Evolutionary conservation across 1,140 invertebrate genomes (phyloP).

Genomic region (Drosophila pallidifrons): DNA sequence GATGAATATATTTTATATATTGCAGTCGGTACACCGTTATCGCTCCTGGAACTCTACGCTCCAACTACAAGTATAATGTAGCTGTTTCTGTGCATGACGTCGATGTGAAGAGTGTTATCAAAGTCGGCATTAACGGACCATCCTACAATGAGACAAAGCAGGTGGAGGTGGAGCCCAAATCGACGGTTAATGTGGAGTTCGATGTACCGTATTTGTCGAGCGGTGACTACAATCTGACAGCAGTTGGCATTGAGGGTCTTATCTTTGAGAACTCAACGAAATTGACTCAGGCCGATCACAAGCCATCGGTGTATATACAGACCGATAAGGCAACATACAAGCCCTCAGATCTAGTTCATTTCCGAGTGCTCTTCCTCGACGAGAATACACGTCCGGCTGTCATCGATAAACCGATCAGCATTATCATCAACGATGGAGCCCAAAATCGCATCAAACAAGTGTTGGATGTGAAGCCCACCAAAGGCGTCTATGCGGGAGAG

Average conservation of each 20-base stretch:
- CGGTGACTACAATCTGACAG: conserved; percentile 91
- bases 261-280: conserved; percentile 90
- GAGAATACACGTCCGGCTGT: conserved; percentile 89
- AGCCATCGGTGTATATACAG: conserved; percentile 96
- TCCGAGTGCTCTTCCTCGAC: conserved; percentile 93
- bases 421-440: conserved; percentile 62
- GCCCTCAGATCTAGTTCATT: conserved; percentile 93
- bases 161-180: conserved; percentile 88
- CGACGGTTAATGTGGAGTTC: conserved; percentile 89
- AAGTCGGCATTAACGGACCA: conserved; percentile 90
- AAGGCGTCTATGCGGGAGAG: conserved; percentile 92
- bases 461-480: conserved; percentile 88
- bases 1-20: conserved; percentile 34
- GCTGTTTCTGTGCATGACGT: conserved; percentile 89
- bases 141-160: conserved; percentile 89
- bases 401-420: conserved; percentile 61
- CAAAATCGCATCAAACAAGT: conserved; percentile 90
- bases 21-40: conserved; percentile 91
- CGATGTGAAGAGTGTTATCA: conserved; percentile 87
- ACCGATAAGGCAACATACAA: conserved; percentile 98
- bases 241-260: conserved; percentile 89
- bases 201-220: conserved; percentile 89
- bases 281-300: conserved; percentile 92
- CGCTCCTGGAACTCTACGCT: conserved; percentile 91
- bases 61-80: conserved; percentile 93